Evolutionary conservation across 2,113 vertebrate species (phyloP), one percentile per base, ranked within the genome.

Genomic region (Clarias gariepinus): DNA sequence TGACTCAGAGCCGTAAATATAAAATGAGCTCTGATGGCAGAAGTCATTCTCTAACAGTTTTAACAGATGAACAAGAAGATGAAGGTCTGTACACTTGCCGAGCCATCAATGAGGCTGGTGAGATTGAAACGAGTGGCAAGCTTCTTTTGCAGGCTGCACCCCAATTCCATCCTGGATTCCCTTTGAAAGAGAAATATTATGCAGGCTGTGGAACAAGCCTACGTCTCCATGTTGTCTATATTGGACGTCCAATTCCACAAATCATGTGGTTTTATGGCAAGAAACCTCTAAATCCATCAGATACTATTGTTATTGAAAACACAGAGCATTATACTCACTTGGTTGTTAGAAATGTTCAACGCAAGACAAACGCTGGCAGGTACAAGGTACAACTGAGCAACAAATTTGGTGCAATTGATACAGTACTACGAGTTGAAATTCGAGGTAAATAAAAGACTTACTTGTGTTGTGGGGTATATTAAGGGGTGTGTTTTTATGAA

Each of bases 331-430:
- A 99, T 76, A 97, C 97, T 83, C 98, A 99, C 86, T 96, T 99
- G 23, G 97, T 98, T 87, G 96, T 99, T 88, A 98, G 98, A 92
- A 99, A 99, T 55, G 97, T 96, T 55, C 97, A 99, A 66, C 96
- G 96, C 63, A 98, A 98, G 92, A 95, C 94, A 78, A 96, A 99
- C 25, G 97, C 97, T 90, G 98, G 98, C 61, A 97, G 97, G 92
- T 99, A 99, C 90, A 99, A 97, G 93, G 97, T 99, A 68, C 97
- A 99, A 90, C 95, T 99, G 85, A 99, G 98, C 93, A 99, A 99
- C 89, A 91, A 33, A 25, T 97, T 95, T 57, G 98, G 98, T 92
- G 96, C 97, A 0, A 95, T 98, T 61, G 98, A 99, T 86, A 96
- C 97, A 53, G 88, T 90, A 28, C 95, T 99, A 60, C 94, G 96